Conservation (phyloP, 2,113 vertebrate genomes). For the Eurypyga helias region DNA sequence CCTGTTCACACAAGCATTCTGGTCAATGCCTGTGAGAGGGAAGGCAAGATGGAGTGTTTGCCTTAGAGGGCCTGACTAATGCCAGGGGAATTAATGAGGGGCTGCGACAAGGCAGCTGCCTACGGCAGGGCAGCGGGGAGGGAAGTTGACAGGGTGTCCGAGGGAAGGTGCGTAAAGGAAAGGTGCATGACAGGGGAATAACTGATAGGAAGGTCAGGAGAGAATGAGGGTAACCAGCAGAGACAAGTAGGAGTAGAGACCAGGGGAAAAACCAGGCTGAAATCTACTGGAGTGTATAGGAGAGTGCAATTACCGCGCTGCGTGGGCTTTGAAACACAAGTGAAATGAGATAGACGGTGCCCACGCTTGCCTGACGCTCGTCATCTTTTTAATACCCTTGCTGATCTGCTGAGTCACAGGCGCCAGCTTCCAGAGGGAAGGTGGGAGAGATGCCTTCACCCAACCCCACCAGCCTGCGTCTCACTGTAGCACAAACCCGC, state of each 20-base stretch:
- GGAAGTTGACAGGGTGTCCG: neutral
- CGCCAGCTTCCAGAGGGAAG: neutral
- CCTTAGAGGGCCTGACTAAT: fast-evolving
- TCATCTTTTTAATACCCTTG: neutral
- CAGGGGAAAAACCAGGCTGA: neutral
- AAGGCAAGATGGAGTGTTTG: neutral
- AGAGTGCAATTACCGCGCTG: neutral
- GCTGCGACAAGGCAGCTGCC: neutral
- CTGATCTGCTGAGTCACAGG: neutral
- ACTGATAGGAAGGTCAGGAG: neutral
- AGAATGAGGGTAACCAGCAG: neutral
- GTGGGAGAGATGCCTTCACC: neutral
- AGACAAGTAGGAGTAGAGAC: neutral
- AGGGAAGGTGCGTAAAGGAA: neutral
- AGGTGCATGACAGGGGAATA: neutral
- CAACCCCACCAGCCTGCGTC: fast-evolving
- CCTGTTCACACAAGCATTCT: neutral
- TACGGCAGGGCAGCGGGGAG: neutral
- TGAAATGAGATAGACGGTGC: neutral
- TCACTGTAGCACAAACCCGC: neutral
- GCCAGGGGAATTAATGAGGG: fast-evolving
- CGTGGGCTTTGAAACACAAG: neutral
- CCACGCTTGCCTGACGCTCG: neutral
- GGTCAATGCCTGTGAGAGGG: neutral
- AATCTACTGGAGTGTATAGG: neutral